Percentiles rank a stretch among this genome's conserved stretches.
phyloP scores from a whole-genome alignment of 2,888 invertebrate species.

The Plagodis dolabraria region DNA sequence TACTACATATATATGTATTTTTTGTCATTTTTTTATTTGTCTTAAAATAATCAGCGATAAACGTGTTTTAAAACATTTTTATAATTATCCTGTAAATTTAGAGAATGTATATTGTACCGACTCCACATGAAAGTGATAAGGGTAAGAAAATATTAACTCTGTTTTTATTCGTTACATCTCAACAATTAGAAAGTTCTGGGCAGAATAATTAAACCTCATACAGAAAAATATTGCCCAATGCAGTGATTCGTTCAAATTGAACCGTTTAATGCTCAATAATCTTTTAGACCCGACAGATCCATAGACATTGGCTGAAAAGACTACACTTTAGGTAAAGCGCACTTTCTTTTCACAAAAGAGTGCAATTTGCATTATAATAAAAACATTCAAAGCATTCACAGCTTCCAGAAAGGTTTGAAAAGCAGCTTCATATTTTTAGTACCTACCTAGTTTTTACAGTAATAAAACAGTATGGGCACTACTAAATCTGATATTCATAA shows the following conservation, averaged over 20 bases:
- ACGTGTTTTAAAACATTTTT: too few species aligned
- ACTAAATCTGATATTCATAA: too few species aligned
- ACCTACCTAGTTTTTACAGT: not conserved
- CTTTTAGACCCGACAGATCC: slow-evolving; percentile 38
- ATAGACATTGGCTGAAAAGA: slow-evolving; percentile 56
- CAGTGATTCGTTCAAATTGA: slow-evolving; percentile 26
- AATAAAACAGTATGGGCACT: slow-evolving; percentile 1
- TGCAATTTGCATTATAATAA: slow-evolving; percentile 81
- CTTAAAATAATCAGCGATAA: too few species aligned
- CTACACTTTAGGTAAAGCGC: slow-evolving; percentile 59
- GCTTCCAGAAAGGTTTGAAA: slow-evolving; percentile 55
- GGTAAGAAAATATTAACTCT: not conserved
- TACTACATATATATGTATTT: too few species aligned
- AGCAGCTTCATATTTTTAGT: slow-evolving; percentile 38
- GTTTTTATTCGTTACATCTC: not conserved
- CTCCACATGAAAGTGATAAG: too few species aligned
- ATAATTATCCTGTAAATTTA: too few species aligned
- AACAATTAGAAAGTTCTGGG: not conserved
- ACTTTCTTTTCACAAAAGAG: slow-evolving; percentile 58
- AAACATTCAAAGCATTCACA: slow-evolving; percentile 64
- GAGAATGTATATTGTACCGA: too few species aligned
- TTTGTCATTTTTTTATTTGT: too few species aligned
- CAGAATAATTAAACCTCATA: slow-evolving; percentile 10
- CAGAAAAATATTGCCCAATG: slow-evolving; percentile 8
- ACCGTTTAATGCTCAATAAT: slow-evolving; percentile 25